Conservation (phyloP, 1,140 invertebrate genomes). For the Trinorchestia longiramus region DNA sequence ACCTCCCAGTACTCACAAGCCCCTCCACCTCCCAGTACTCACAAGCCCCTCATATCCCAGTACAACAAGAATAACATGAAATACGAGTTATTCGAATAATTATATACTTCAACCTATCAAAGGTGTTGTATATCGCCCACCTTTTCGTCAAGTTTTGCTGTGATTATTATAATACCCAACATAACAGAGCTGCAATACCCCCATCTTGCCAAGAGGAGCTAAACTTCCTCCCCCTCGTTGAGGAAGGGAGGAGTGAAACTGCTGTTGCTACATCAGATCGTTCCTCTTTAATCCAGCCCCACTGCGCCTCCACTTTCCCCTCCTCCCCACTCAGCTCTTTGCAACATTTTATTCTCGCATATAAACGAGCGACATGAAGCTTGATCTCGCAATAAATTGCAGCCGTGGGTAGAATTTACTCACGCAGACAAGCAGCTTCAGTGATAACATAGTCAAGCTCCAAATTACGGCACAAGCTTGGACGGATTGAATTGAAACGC, state of each 20-base stretch:
- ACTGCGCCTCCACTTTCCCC: background rate
- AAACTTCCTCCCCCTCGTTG: no score
- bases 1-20: no score
- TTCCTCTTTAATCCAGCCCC: background rate
- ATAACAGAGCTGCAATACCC: no score
- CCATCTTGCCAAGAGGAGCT: no score
- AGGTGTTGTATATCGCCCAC: no score
- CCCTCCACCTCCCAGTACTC: no score
- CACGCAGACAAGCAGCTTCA: background rate
- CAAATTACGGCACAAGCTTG: background rate
- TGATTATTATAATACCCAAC: no score
- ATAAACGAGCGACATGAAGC: background rate
- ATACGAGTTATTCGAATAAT: no score
- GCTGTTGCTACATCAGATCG: background rate
- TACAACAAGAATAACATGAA: no score
- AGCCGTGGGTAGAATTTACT: background rate
- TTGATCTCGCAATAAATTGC: background rate
- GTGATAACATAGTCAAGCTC: background rate
- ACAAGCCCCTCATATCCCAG: no score
- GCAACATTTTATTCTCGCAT: conserved; percentile 8
- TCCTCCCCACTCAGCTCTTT: background rate
- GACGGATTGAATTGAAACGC: background rate
- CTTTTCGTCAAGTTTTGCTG: no score
- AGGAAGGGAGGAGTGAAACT: background rate
- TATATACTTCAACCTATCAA: no score